Percentiles rank a stretch among this genome's conserved stretches.
These are phyloP conservation scores for Capreolus pygargus DNA, from an alignment of 2,113 vertebrate genomes.

Conservation along the genomic window DNA sequence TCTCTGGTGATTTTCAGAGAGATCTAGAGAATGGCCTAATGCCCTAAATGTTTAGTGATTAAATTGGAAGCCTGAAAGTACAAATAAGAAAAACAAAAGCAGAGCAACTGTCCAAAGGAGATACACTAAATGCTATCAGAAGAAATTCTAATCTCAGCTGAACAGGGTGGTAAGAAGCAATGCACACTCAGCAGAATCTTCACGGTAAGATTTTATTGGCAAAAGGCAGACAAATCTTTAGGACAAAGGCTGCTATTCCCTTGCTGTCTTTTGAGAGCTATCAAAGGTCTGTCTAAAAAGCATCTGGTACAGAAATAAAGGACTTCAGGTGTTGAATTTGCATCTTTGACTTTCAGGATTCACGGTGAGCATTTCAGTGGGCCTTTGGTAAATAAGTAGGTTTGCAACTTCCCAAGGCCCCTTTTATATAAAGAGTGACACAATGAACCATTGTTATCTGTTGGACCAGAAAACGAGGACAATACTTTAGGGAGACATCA, in stretches of 20 bases:
- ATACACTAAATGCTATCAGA: background rate
- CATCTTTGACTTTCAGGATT: background rate
- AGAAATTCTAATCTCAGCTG: background rate
- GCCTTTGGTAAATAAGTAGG: background rate
- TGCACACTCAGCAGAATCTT: background rate
- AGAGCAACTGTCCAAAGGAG: background rate
- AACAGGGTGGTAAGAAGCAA: background rate
- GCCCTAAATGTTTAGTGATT: background rate
- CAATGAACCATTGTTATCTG: background rate
- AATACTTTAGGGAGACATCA: background rate
- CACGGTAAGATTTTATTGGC: background rate
- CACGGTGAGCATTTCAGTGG: background rate
- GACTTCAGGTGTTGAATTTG: background rate
- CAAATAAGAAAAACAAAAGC: slow-evolving; percentile 12
- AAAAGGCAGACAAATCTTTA: background rate
- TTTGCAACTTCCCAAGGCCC: background rate
- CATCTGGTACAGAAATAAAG: background rate
- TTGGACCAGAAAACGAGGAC: background rate
- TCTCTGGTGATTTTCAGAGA: background rate
- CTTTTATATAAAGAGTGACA: background rate
- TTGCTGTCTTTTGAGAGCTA: background rate
- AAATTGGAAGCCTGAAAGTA: background rate
- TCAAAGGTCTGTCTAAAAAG: background rate
- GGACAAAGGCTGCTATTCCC: background rate
- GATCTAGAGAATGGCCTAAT: background rate